A percentile compares a stretch with the other conserved stretches of the same genome.
Conservation (phyloP, 2,888 invertebrate genomes). For the Pristionchus entomophagus region DNA sequence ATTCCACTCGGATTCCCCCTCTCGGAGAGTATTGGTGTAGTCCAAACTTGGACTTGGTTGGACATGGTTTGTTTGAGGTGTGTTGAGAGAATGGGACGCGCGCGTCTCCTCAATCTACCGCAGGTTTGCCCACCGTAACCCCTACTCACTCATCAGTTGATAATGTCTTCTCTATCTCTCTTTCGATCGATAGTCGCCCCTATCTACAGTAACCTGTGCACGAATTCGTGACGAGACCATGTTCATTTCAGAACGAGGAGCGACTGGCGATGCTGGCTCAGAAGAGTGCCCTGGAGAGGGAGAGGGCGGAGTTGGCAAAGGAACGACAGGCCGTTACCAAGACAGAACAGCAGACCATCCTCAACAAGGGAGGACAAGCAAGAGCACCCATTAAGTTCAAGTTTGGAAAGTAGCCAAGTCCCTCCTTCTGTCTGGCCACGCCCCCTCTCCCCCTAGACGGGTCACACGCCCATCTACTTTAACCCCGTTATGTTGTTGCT, state of each 20-base stretch:
- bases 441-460: too few relatives aligned
- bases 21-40: neutral
- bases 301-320: constrained; percentile 64
- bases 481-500: too few relatives aligned
- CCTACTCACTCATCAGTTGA: constrained; percentile 2
- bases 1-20: too few relatives aligned
- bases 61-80: too few relatives aligned
- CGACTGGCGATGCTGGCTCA: constrained; percentile 72
- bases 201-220: neutral
- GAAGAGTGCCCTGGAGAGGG: constrained; percentile 68
- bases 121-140: constrained; percentile 43
- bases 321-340: constrained; percentile 65
- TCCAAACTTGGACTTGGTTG: neutral
- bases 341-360: constrained; percentile 70
- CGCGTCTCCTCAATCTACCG: neutral
- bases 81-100: too few relatives aligned
- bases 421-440: too few relatives aligned
- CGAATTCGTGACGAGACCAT: neutral
- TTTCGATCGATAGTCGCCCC: neutral
- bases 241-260: constrained; percentile 72
- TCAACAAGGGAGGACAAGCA: constrained; percentile 70
- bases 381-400: constrained; percentile 71
- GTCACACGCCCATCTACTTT: too few relatives aligned
- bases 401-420: constrained; percentile 55
- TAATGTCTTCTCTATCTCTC: neutral